Evolutionary conservation across 2,888 invertebrate species (phyloP).

Genomic region (Acanthosepion esculentum): DNA sequence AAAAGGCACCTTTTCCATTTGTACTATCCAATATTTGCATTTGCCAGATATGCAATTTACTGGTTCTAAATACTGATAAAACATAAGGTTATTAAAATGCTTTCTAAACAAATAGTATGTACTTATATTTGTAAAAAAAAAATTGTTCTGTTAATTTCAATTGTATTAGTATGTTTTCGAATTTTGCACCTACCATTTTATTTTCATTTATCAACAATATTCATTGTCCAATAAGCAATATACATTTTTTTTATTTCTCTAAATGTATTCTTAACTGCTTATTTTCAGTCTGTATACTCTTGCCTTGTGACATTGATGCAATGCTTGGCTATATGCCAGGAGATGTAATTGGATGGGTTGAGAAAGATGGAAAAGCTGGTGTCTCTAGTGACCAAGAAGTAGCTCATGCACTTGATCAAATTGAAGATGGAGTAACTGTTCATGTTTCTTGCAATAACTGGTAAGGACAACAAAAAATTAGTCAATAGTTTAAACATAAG

Average conservation of each 20-base stretch:
- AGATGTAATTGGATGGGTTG: conserved; percentile 39
- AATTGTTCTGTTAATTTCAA: too few species aligned
- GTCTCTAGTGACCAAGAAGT: conserved; percentile 41
- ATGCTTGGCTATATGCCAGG: conserved; percentile 37
- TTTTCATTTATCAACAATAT: not conserved
- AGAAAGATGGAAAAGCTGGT: conserved; percentile 38
- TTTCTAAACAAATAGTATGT: too few species aligned
- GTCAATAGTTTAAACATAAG: too few species aligned
- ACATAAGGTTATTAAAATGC: too few species aligned
- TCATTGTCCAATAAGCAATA: not conserved
- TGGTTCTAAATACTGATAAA: too few species aligned
- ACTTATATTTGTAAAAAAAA: too few species aligned
- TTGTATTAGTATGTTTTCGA: not conserved
- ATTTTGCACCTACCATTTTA: not conserved
- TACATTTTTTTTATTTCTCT: not conserved
- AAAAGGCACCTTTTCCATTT: not conserved
- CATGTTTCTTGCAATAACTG: conserved; percentile 42
- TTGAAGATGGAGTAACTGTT: conserved; percentile 35
- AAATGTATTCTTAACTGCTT: not conserved
- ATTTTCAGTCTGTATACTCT: not conserved
- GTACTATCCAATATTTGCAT: not conserved
- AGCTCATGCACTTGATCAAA: conserved; percentile 43
- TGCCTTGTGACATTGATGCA: conserved; percentile 34
- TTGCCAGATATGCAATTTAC: too few species aligned
- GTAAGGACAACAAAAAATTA: not conserved